Percentiles rank a stretch among this genome's conserved stretches.
phyloP scores from a whole-genome alignment of 2,113 vertebrate genomes.

The Ranitomeya imitator region DNA sequence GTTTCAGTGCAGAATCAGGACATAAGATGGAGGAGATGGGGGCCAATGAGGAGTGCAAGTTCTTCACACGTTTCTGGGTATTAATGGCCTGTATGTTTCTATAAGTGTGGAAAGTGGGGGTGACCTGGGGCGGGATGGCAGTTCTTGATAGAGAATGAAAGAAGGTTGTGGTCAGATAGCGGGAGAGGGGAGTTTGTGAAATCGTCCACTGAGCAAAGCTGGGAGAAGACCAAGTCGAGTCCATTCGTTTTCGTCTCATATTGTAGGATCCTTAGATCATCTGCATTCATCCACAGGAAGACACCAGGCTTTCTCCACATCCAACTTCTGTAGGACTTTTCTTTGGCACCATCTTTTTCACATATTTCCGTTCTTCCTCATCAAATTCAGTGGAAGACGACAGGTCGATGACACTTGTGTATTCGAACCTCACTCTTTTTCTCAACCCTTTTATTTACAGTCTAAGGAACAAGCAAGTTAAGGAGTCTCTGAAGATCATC shows the following conservation, averaged over 20 bases:
- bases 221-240: no score
- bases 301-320: constrained; percentile 31
- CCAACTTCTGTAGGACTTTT: constrained; percentile 16
- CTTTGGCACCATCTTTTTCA: not conserved
- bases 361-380: not conserved
- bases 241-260: constrained; percentile 1
- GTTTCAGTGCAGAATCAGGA: no score
- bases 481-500: not conserved
- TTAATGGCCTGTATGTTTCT: no score
- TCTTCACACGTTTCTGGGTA: no score
- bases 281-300: not conserved
- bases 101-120: no score
- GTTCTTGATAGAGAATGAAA: no score
- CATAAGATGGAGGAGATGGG: no score
- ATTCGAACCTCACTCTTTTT: not conserved
- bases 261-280: not conserved
- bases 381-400: not conserved
- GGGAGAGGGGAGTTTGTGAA: no score
- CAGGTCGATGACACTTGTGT: not conserved
- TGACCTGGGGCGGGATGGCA: no score
- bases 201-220: no score
- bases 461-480: constrained; percentile 31
- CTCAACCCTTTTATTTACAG: constrained; percentile 29
- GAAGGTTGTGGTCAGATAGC: no score
- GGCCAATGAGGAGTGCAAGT: no score